Base-by-base conservation (phyloP, 2,888 invertebrate genomes). In the Microchrysa polita region DNA sequence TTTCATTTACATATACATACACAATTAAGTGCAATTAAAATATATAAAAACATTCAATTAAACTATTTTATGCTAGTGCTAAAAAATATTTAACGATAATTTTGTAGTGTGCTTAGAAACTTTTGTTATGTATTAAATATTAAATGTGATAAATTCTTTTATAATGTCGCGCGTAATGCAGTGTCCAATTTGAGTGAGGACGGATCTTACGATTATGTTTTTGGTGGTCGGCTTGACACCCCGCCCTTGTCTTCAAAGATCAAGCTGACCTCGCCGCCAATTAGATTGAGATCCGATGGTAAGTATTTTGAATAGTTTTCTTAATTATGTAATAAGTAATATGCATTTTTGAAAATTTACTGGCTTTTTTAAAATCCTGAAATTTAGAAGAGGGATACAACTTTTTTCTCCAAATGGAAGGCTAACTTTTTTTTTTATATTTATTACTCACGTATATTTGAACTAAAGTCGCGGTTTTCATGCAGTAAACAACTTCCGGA, bases 201-300 rank as follows among this genome's bases (percentile, higher is more conserved):
- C 82, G 84, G 83, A 81, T 84, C 85, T 80, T 85, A 85, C 83
- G 85, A 85, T 84, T 85, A 85, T 85, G 85, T 85, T 82, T 84
- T 85, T 85, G 85, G 85, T 82, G 84, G 84, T 83, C 84, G 84
- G 81, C 81, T 82, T 81, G 83, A 84, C 82, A 83, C 82, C 81
- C 83, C 85, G 81, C 83, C 84, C 80, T 73, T 77, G 53, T 80
- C 84, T 80, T 81, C 83, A 81, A 84, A 84, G 81, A 83, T 85
- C 80, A 85, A 85, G 85, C 85, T 85, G 85, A 85, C 85, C 84
- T 84, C 85, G 79, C 84, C 85, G 79, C 85, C 85, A 76, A 82
- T 84, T 80, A 83, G 84, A 80, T 80, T 85, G 80, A 81, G 85
- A 83, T 82, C 84, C 78, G 84, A 85, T 82, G 85, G 85, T 85